These are phyloP conservation scores for Chouioia cunea DNA, from an alignment of 2,888 invertebrate species.

Conservation along the genomic window DNA sequence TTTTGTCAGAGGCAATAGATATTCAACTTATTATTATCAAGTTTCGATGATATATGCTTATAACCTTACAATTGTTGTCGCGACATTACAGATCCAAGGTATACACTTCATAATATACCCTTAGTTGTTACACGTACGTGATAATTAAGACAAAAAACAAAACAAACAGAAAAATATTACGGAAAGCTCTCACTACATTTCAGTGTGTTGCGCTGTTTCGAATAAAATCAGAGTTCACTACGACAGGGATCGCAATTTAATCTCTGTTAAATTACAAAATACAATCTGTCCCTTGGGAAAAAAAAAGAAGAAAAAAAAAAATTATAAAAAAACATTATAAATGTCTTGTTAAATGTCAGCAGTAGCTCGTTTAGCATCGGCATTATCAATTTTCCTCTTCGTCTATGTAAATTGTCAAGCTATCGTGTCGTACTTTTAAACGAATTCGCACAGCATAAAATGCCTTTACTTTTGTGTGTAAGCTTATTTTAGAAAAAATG, in stretches of 20 bases:
- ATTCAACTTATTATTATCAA: slow-evolving; percentile 45
- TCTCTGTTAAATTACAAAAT: slow-evolving; percentile 18
- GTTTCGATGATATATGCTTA: slow-evolving; percentile 38
- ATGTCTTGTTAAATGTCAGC: slow-evolving; percentile 9
- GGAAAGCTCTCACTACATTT: slow-evolving; percentile 25
- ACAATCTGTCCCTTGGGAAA: slow-evolving; percentile 8
- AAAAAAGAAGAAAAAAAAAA: not conserved
- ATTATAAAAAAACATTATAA: slow-evolving; percentile 19
- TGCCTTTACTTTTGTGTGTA: slow-evolving; percentile 41
- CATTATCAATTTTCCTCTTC: slow-evolving; percentile 1
- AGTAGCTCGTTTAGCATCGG: not conserved
- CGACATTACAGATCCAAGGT: slow-evolving; percentile 41
- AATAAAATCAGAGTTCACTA: slow-evolving; percentile 35
- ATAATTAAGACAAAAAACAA: slow-evolving; percentile 31
- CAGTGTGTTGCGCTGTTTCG: slow-evolving; percentile 22
- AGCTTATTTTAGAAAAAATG: slow-evolving; percentile 44
- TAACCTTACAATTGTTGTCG: slow-evolving; percentile 39
- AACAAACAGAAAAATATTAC: slow-evolving; percentile 27
- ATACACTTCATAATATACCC: slow-evolving; percentile 47
- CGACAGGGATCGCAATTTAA: slow-evolving; percentile 25
- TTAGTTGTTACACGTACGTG: slow-evolving; percentile 25
- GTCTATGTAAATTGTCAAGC: slow-evolving; percentile 10
- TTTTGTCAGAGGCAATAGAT: slow-evolving; percentile 40
- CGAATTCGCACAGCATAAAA: slow-evolving; percentile 47
- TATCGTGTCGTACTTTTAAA: slow-evolving; percentile 35